Percentiles rank a stretch among this genome's conserved stretches.
These are phyloP conservation scores for Apis florea DNA, from an alignment of 1,140 invertebrate species.

Conservation along the genomic window DNA sequence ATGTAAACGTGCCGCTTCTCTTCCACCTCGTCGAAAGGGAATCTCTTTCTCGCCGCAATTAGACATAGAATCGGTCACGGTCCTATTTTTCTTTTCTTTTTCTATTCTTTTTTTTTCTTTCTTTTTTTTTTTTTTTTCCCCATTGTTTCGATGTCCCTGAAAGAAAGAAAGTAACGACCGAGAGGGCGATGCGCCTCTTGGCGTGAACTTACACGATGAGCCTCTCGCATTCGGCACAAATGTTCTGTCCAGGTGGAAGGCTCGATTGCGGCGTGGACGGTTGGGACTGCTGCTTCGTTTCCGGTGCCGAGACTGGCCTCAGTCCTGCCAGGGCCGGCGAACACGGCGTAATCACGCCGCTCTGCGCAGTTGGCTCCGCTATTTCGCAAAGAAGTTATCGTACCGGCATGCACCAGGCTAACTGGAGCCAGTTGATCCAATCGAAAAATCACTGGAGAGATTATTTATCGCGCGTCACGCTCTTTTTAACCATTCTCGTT, in stretches of 20 bases:
- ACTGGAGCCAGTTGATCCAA: constrained; percentile 42
- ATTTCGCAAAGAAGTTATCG: constrained; percentile 68
- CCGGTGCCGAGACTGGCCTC: constrained; percentile 87
- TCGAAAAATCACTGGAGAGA: constrained; percentile 49
- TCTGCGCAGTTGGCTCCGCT: constrained; percentile 76
- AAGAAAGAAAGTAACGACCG: constrained; percentile 35
- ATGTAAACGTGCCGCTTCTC: background rate
- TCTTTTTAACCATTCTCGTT: background rate
- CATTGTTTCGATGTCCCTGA: constrained; percentile 39
- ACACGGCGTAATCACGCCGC: constrained; percentile 79
- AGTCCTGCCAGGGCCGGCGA: constrained; percentile 79
- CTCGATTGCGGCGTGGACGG: constrained; percentile 81
- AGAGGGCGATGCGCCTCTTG: background rate
- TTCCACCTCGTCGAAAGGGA: constrained; percentile 14
- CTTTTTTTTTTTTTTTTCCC: background rate
- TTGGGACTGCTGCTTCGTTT: constrained; percentile 81
- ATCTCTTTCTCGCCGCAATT: background rate
- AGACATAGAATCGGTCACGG: constrained; percentile 1
- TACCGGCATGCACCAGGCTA: constrained; percentile 58
- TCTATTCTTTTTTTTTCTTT: no score
- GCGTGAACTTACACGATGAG: constrained; percentile 94
- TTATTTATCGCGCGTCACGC: background rate
- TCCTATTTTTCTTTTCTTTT: constrained; percentile 22
- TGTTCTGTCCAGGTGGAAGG: constrained; percentile 92
- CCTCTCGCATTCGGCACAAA: constrained; percentile 95